Percentiles rank a stretch among this genome's conserved stretches.
These are phyloP conservation scores for Galaxea fascicularis DNA, from an alignment of 92 coral and sea anemone genomes.

Conservation along the genomic window DNA sequence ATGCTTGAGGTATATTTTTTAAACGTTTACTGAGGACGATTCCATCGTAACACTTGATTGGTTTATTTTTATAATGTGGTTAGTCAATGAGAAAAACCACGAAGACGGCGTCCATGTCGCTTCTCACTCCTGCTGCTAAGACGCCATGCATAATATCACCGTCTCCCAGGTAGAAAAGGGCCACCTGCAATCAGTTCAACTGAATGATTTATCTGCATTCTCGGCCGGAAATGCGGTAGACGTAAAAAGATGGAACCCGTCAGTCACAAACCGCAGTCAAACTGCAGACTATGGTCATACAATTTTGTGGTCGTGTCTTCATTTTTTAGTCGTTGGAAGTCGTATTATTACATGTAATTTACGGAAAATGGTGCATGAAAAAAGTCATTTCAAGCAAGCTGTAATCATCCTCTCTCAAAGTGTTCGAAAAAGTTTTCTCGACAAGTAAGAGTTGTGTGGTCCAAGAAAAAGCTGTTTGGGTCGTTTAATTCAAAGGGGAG, in stretches of 20 bases:
- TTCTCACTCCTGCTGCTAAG: conserved; percentile 57
- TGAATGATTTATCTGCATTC: background rate
- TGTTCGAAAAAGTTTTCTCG: background rate
- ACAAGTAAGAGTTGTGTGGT: background rate
- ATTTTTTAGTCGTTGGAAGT: background rate
- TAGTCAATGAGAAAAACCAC: conserved; percentile 56
- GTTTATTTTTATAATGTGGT: background rate
- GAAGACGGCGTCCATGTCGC: conserved; percentile 60
- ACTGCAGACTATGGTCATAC: background rate
- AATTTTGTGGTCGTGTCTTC: background rate
- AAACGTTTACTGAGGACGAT: background rate
- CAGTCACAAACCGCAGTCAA: background rate
- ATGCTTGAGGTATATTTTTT: no score
- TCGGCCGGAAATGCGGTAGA: background rate
- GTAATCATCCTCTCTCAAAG: no score
- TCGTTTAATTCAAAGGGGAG: background rate
- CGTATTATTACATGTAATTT: background rate
- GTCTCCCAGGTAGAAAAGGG: conserved; percentile 72
- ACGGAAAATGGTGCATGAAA: background rate
- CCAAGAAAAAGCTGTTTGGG: background rate
- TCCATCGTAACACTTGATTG: background rate
- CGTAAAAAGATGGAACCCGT: no score
- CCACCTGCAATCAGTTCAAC: conserved; percentile 50
- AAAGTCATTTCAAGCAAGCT: background rate
- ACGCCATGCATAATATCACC: conserved; percentile 74